These are phyloP conservation scores for Drosophila lowei DNA, from an alignment of 1,140 invertebrate species.

Conservation along the genomic window DNA sequence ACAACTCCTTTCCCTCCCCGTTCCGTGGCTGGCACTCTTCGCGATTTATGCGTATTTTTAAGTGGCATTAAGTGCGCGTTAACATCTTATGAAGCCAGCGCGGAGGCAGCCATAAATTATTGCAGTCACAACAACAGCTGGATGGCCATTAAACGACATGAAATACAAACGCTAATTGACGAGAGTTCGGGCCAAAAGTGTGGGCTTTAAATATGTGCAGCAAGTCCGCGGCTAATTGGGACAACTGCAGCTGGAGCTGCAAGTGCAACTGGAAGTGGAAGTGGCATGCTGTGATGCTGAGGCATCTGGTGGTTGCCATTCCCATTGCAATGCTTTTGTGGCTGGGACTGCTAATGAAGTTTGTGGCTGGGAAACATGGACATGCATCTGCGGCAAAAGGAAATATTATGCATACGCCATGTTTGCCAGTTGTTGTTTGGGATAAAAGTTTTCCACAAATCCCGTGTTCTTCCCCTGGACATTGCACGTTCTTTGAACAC, in stretches of 20 bases:
- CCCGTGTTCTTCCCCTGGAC: constrained; percentile 35
- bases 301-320: constrained; percentile 37
- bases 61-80: constrained; percentile 81
- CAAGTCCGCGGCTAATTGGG: constrained; percentile 61
- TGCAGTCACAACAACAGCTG: constrained; percentile 32
- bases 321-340: constrained; percentile 46
- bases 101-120: constrained; percentile 68
- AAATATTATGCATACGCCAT: constrained; percentile 77
- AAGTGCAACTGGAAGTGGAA: neutral
- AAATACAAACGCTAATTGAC: constrained; percentile 70
- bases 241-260: constrained; percentile 3
- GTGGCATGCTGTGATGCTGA: neutral
- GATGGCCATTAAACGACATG: constrained; percentile 56
- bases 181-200: constrained; percentile 29
- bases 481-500: constrained; percentile 54
- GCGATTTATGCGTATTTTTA: constrained; percentile 80
- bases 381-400: constrained; percentile 55
- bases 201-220: constrained; percentile 50
- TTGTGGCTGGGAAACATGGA: constrained; percentile 37
- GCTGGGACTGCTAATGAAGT: constrained; percentile 59
- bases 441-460: constrained; percentile 67
- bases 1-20: neutral
- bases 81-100: constrained; percentile 74
- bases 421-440: constrained; percentile 35
- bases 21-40: constrained; percentile 4